Conservation (phyloP, 2,888 invertebrate genomes). For the Agapostemon virescens region DNA sequence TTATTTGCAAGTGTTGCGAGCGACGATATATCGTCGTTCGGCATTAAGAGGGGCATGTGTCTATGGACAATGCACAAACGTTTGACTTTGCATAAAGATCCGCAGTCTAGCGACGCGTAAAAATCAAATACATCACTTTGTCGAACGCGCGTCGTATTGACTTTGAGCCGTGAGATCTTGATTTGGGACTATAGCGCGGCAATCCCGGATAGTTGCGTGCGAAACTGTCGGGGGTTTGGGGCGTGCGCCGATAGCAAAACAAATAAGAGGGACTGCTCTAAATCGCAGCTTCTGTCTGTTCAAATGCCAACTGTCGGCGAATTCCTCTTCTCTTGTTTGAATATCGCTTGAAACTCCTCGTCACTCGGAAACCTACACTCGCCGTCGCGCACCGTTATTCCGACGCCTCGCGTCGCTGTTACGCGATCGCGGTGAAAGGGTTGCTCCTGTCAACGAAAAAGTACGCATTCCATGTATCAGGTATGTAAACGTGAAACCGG, state of each 20-base stretch:
- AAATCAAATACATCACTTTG: too few species aligned
- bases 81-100: too few species aligned
- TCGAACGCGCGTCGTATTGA: too few species aligned
- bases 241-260: constrained; percentile 43
- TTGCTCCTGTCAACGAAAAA: background rate
- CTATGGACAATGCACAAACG: too few species aligned
- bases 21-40: too few species aligned
- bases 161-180: too few species aligned
- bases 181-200: background rate
- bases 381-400: background rate
- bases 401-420: background rate
- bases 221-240: constrained; percentile 30
- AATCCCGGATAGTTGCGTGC: background rate
- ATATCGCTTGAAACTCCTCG: constrained; percentile 60
- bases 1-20: too few species aligned
- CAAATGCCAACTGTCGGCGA: constrained; percentile 19
- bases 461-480: background rate
- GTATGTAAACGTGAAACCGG: too few species aligned
- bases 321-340: constrained; percentile 52
- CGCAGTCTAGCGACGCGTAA: too few species aligned
- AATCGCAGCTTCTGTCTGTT: constrained; percentile 48
- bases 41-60: too few species aligned
- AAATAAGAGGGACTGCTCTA: constrained; percentile 52
- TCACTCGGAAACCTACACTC: constrained; percentile 35
- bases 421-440: background rate